Evolutionary conservation across 2,113 vertebrate genomes (phyloP).

Genomic region (Phrynosoma blainvillii): DNA sequence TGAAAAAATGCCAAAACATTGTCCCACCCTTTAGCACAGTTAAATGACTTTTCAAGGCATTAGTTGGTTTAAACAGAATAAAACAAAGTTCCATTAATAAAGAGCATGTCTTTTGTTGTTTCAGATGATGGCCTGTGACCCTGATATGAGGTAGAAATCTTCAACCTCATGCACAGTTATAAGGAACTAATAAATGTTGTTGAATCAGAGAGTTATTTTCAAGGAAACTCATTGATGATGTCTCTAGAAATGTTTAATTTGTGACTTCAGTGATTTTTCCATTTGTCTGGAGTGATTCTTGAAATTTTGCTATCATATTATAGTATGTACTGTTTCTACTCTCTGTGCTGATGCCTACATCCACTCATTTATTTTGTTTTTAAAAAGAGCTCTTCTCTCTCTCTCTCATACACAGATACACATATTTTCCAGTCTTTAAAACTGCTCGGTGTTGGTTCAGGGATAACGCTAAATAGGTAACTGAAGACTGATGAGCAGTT

Average conservation of each 20-base stretch:
- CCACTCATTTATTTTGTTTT: not conserved
- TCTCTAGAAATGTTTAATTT: not conserved
- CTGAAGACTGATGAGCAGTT: slow-evolving; percentile 76
- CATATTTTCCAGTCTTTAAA: slow-evolving; percentile 46
- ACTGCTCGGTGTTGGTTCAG: slow-evolving; percentile 29
- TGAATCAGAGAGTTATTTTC: not conserved
- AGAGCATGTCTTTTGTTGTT: not conserved
- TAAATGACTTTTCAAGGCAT: not conserved
- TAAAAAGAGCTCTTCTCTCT: not conserved
- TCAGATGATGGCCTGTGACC: not conserved
- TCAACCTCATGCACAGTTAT: not conserved
- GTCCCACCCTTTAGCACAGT: not conserved
- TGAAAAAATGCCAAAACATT: not conserved
- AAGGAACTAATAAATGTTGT: not conserved
- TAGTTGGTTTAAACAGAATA: not conserved
- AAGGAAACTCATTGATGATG: slow-evolving; percentile 6
- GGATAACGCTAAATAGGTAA: slow-evolving; percentile 77
- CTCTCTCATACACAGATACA: not conserved
- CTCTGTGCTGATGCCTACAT: not conserved
- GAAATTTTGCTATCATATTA: not conserved
- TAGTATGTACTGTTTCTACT: not conserved
- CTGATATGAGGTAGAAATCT: not conserved
- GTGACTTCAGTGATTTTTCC: not conserved
- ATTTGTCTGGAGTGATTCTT: not conserved
- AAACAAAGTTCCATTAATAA: not conserved